Evolutionary conservation across 2,888 invertebrate species (phyloP).

Genomic region (Acrocyrtus sp.): DNA sequence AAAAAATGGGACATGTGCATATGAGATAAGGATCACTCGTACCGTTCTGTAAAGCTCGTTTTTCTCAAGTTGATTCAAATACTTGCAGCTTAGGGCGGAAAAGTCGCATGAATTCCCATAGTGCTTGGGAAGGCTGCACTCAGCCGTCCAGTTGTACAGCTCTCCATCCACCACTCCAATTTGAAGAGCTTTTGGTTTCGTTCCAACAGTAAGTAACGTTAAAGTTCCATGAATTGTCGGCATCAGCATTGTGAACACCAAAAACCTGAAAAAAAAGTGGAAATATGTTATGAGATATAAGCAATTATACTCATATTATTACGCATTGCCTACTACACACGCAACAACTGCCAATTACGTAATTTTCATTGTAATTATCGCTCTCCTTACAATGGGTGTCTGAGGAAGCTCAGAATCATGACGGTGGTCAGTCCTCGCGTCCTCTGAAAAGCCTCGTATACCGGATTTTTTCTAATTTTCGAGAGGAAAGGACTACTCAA

Average conservation of each 20-base stretch:
- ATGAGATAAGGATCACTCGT: too few relatives aligned
- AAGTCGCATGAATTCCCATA: slow-evolving; percentile 1
- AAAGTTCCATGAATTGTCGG: background rate
- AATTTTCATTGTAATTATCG: background rate
- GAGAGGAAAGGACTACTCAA: background rate
- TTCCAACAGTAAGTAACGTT: background rate
- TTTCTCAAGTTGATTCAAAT: background rate
- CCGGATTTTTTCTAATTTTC: background rate
- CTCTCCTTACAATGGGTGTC: slow-evolving; percentile 19
- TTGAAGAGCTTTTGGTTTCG: background rate
- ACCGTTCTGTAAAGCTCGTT: too few relatives aligned
- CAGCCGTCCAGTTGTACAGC: background rate
- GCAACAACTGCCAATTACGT: too few relatives aligned
- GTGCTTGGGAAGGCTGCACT: background rate
- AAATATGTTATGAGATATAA: too few relatives aligned
- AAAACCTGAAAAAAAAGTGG: background rate
- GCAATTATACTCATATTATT: background rate
- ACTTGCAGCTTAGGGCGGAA: slow-evolving; percentile 13
- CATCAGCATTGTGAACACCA: background rate
- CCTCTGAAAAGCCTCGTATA: background rate
- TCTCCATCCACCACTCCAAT: slow-evolving; percentile 7
- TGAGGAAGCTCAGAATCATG: background rate
- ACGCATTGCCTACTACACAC: background rate
- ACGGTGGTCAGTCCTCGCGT: slow-evolving; percentile 1
- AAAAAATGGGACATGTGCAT: background rate